Base-by-base conservation (phyloP, 2,113 vertebrate species). In the Laticauda colubrina region DNA sequence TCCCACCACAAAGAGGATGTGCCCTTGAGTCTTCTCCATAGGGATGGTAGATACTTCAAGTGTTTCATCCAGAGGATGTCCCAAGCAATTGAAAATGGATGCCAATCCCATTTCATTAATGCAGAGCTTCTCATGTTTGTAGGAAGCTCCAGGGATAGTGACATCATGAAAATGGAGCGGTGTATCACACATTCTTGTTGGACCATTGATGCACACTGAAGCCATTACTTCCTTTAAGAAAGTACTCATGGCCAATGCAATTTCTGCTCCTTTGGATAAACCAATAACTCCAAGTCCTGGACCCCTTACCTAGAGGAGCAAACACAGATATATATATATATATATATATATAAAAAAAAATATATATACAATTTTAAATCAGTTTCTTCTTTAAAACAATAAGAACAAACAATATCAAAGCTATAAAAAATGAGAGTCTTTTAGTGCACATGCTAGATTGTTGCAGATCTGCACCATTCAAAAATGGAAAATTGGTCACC, bases 171-270 rank as follows among this genome's bases (percentile, higher is more conserved):
- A 97, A 59, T 93, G 11, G 81, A 97, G 85, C 0, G 95, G 90
- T 64, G 88, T 92, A 6, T 93, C 94, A 0, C 95, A 10, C 2
- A 97, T 24, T 64, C 21, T 95, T 43, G 95, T 53, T 0, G 96
- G 93, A n/a, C 97, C 97, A 0, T 97, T 97, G 96, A 97, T 97
- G 95, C 96, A 96, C 85, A 97, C 96, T 0, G 96, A 94, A 91
- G 97, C 97, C 90, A 26, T 92, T 88, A 97, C 95, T 34, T 95
- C 93, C 0, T 95, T 94, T 7, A 97, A 94, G 95, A 97, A 96
- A 91, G 85, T 3, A 88, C 95, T 96, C 96, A 97, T 97, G 39
- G 97, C 94, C 94, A 97, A 24, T 64, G 96, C 96, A 61, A 96
- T 94, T 94, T 97, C 97, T 0, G 86, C 96, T 0, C 97, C 97